phyloP scores from a whole-genome alignment of 2,113 vertebrate genomes.

The Columbina picui region DNA sequence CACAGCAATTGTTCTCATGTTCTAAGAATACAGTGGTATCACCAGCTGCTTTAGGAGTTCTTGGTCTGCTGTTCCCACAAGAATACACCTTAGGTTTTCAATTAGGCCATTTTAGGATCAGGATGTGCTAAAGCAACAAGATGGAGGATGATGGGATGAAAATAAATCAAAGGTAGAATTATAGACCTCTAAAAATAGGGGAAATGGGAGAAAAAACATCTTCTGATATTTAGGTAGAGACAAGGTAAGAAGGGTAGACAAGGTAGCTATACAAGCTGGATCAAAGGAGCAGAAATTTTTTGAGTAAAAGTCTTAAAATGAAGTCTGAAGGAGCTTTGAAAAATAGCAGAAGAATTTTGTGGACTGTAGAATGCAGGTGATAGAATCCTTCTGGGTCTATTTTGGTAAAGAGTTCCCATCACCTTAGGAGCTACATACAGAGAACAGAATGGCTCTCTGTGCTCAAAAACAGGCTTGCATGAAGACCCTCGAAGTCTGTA shows the following conservation, averaged over 20 bases:
- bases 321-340: neutral
- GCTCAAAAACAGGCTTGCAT: neutral
- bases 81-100: neutral
- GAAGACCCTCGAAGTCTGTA: constrained; percentile 17
- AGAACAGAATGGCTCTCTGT: neutral
- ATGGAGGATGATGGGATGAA: neutral
- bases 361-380: neutral
- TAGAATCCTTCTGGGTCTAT: neutral
- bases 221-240: neutral
- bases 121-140: neutral
- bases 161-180: neutral
- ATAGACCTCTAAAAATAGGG: neutral
- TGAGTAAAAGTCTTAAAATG: neutral
- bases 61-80: neutral
- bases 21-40: neutral
- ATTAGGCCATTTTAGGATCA: neutral
- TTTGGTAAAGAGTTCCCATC: neutral
- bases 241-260: neutral
- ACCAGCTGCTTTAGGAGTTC: neutral
- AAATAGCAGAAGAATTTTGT: neutral
- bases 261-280: neutral
- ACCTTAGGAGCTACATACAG: neutral
- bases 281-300: neutral
- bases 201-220: accelerated
- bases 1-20: neutral